Percentiles rank a stretch among this genome's conserved stretches.
Conservation (phyloP, 2,888 invertebrate genomes). For the Crossocerus cetratus region DNA sequence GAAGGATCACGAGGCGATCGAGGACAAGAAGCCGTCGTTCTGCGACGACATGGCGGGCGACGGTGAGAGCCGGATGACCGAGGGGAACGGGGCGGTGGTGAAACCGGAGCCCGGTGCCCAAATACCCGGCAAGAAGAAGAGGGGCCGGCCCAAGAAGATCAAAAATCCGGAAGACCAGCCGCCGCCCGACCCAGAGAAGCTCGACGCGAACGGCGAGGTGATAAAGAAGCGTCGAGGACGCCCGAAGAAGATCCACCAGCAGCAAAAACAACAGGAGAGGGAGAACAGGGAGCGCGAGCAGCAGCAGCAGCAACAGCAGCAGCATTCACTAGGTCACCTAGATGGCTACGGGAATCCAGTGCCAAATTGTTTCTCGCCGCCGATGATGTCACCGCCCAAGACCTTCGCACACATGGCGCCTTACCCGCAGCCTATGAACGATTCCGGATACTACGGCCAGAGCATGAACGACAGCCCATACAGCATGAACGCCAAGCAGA, state of each 20-base stretch:
- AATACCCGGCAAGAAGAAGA: conserved; percentile 89
- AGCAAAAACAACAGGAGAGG: conserved; percentile 72
- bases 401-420: conserved; percentile 75
- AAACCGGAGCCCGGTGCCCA: conserved; percentile 71
- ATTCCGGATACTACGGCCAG: conserved; percentile 70
- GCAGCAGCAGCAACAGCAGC: conserved; percentile 64
- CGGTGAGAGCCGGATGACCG: conserved; percentile 69
- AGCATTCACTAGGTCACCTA: conserved; percentile 64
- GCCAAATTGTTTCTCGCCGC: conserved; percentile 72
- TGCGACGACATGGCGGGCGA: conserved; percentile 66
- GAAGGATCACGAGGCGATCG: conserved; percentile 67
- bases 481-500: conserved; percentile 73
- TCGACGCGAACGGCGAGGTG: conserved; percentile 79
- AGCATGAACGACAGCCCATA: conserved; percentile 72
- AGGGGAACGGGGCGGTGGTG: conserved; percentile 65
- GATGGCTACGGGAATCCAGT: conserved; percentile 68
- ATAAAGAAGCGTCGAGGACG: conserved; percentile 93
- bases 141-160: conserved; percentile 93
- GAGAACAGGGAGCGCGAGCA: conserved; percentile 69
- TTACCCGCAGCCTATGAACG: conserved; percentile 69
- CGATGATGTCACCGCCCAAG: conserved; percentile 73
- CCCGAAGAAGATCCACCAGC: conserved; percentile 88
- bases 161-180: conserved; percentile 84
- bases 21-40: conserved; percentile 69
- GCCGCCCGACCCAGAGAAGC: conserved; percentile 75